A percentile compares a stretch with the other conserved stretches of the same genome.
These are phyloP conservation scores for Lithophane semibrunnea DNA, from an alignment of 2,888 invertebrate species.

Conservation along the genomic window DNA sequence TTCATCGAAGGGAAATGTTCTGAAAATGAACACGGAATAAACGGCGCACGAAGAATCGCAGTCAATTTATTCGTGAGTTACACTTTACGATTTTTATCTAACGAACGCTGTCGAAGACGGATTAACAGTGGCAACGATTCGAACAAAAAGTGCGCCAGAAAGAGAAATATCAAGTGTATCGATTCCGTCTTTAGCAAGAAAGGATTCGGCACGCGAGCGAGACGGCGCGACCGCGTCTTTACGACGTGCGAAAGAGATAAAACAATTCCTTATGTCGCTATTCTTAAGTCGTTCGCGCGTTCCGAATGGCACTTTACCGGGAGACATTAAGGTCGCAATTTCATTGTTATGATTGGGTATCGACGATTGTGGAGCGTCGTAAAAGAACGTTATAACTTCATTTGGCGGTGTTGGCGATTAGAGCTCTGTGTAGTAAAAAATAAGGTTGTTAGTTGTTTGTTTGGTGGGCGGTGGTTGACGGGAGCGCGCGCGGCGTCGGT, in stretches of 20 bases:
- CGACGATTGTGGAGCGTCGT: slow-evolving; percentile 85
- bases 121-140: slow-evolving; percentile 83
- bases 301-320: slow-evolving; percentile 86
- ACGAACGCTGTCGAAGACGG: slow-evolving; percentile 87
- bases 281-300: slow-evolving; percentile 87
- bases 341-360: slow-evolving; percentile 87
- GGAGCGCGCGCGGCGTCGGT: slow-evolving; percentile 81
- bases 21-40: slow-evolving; percentile 81
- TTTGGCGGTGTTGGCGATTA: slow-evolving; percentile 80
- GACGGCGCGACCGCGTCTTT: slow-evolving; percentile 84
- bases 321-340: slow-evolving; percentile 88
- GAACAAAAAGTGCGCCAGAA: slow-evolving; percentile 86
- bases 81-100: slow-evolving; percentile 85
- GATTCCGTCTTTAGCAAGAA: slow-evolving; percentile 86
- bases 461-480: slow-evolving; percentile 75
- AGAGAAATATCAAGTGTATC: slow-evolving; percentile 87
- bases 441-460: slow-evolving; percentile 85
- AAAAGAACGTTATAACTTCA: slow-evolving; percentile 89
- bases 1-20: slow-evolving; percentile 73
- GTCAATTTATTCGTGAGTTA: slow-evolving; percentile 86
- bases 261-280: slow-evolving; percentile 90
- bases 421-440: slow-evolving; percentile 76
- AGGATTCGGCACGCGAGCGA: slow-evolving; percentile 83
- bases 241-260: slow-evolving; percentile 90
- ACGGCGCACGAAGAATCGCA: slow-evolving; percentile 81